phyloP scores from a whole-genome alignment of 2,888 invertebrate species.

The Troides oblongomaculatus region DNA sequence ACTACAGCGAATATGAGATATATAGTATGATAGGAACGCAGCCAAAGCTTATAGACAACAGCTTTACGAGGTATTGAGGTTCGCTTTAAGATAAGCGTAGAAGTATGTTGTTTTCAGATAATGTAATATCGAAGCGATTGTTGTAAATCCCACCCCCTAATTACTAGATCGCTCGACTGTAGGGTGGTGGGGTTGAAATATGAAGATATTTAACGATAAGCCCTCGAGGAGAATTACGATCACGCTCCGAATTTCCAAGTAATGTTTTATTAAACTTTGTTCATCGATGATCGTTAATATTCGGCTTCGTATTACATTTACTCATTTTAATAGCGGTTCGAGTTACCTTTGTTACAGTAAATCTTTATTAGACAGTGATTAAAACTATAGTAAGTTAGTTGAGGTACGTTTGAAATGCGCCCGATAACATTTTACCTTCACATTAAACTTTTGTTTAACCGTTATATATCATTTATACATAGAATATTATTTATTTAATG shows the following conservation, averaged over 20 bases:
- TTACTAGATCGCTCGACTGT: background rate
- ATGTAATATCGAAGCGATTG: slow-evolving; percentile 8
- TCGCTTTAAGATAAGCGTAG: background rate
- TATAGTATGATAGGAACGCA: background rate
- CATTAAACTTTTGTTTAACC: slow-evolving; percentile 2
- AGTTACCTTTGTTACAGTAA: too few species aligned
- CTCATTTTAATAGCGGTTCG: slow-evolving; percentile 17
- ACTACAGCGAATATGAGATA: background rate
- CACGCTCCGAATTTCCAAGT: slow-evolving; percentile 1
- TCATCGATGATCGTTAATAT: background rate
- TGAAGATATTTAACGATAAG: background rate
- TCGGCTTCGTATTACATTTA: slow-evolving; percentile 2
- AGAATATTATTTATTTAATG: too few species aligned
- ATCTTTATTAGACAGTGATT: too few species aligned
- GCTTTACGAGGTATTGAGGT: slow-evolving; percentile 11
- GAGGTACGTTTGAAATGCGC: slow-evolving; percentile 61
- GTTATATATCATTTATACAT: background rate
- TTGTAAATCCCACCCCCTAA: background rate
- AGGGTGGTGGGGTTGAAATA: background rate
- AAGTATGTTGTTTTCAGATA: background rate
- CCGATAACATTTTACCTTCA: slow-evolving; percentile 35
- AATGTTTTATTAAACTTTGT: background rate
- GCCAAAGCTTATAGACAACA: background rate
- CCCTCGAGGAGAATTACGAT: background rate
- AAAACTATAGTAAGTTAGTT: slow-evolving; percentile 32